Conservation (phyloP, 2,797 vertebrate species). For the Xenops minutus region DNA sequence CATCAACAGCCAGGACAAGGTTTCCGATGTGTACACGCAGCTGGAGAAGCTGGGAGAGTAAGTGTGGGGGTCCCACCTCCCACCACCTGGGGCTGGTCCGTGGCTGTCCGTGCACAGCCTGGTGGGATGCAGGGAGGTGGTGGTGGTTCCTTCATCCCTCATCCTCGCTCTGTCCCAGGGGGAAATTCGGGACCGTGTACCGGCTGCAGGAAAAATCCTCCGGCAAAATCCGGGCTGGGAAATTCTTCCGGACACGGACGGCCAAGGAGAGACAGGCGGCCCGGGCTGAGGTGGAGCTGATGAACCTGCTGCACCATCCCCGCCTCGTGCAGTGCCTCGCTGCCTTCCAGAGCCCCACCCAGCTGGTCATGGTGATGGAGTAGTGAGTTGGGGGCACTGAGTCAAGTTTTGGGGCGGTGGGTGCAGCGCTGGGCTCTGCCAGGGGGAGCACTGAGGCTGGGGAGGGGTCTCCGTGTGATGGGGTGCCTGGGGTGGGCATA, state of each 20-base stretch:
- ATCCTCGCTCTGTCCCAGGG: conserved; percentile 60
- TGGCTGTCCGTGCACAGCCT: accelerated
- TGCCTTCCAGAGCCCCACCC: conserved; percentile 79
- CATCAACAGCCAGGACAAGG: conserved; percentile 76
- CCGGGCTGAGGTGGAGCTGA: conserved; percentile 83
- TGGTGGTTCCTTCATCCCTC: neutral
- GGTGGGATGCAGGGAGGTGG: neutral
- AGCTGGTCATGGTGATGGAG: conserved; percentile 91
- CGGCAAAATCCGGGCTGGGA: conserved; percentile 81
- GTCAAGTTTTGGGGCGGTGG: neutral
- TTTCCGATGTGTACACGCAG: conserved; percentile 77
- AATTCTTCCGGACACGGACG: conserved; percentile 83
- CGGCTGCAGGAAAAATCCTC: conserved; percentile 82
- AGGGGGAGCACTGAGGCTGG: neutral
- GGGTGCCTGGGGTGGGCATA: accelerated
- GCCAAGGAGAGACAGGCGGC: conserved; percentile 81
- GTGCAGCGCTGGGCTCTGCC: neutral
- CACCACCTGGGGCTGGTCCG: accelerated
- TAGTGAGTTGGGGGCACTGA: conserved; percentile 66
- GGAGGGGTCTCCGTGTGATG: neutral
- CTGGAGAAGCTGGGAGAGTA: conserved; percentile 88
- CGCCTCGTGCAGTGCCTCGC: conserved; percentile 86
- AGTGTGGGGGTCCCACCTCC: conserved; percentile 66
- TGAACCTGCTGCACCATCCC: conserved; percentile 88
- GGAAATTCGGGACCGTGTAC: conserved; percentile 86